Percentiles rank a stretch among this genome's conserved stretches.
These are phyloP conservation scores for Brotula barbata DNA, from an alignment of 2,797 vertebrate species.

Conservation along the genomic window DNA sequence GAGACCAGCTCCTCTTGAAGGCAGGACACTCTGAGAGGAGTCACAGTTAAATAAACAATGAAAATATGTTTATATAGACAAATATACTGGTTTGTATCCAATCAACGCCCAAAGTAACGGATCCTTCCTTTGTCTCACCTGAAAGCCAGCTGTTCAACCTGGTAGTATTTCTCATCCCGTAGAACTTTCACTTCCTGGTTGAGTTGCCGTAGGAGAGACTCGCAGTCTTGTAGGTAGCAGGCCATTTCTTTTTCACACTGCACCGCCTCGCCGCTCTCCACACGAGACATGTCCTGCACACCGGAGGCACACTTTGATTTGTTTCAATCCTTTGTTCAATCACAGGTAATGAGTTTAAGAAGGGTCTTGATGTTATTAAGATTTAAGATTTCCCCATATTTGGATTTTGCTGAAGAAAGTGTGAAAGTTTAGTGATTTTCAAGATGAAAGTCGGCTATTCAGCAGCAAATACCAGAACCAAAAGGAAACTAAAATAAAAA, in stretches of 20 bases:
- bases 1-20: constrained; percentile 96
- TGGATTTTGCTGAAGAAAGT: not conserved
- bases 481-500: not conserved
- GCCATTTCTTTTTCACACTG: constrained; percentile 89
- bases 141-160: constrained; percentile 94
- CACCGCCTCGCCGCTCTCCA: constrained; percentile 87
- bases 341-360: not conserved
- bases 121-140: constrained; percentile 78
- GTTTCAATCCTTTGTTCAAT: not conserved
- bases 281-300: constrained; percentile 87
- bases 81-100: too few relatives aligned
- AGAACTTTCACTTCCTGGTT: constrained; percentile 92
- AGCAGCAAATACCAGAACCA: not conserved
- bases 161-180: constrained; percentile 91
- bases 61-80: too few relatives aligned
- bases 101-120: too few relatives aligned
- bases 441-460: too few relatives aligned
- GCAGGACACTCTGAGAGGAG: constrained; percentile 81
- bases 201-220: constrained; percentile 87
- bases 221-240: constrained; percentile 91
- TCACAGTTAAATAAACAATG: not conserved
- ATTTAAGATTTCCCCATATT: not conserved
- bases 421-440: not conserved
- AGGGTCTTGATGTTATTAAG: not conserved
- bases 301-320: not conserved